phyloP scores from a whole-genome alignment of 2,797 vertebrate species.

The Erethizon dorsatum region DNA sequence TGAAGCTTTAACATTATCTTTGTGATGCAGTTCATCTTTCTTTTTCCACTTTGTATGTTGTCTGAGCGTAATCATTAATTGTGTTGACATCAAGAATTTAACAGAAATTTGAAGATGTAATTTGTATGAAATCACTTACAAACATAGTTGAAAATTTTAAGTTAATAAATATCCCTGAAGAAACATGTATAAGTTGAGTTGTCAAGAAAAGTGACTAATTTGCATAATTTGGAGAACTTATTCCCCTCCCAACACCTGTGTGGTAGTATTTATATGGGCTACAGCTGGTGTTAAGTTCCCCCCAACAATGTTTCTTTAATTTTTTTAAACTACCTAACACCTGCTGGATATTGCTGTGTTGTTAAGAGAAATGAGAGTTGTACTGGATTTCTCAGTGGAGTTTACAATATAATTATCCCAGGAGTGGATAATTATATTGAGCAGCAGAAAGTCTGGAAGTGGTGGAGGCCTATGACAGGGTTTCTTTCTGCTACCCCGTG shows the following conservation, averaged over 20 bases:
- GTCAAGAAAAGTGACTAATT: constrained; percentile 73
- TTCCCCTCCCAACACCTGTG: constrained; percentile 71
- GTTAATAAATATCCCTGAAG: constrained; percentile 58
- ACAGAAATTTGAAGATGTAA: constrained; percentile 39
- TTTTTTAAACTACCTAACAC: constrained; percentile 74
- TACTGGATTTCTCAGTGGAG: constrained; percentile 67
- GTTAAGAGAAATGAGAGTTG: constrained; percentile 69
- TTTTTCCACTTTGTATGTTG: not conserved
- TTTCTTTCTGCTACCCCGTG: not conserved
- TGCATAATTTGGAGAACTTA: constrained; percentile 70
- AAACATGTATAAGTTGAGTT: constrained; percentile 63
- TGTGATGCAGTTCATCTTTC: not conserved
- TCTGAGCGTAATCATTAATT: constrained; percentile 46
- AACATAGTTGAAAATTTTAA: constrained; percentile 41
- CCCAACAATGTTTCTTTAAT: not conserved
- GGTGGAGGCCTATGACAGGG: accelerated
- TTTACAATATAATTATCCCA: constrained; percentile 58
- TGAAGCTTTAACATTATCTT: not conserved
- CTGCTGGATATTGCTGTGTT: constrained; percentile 75
- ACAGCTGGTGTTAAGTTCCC: constrained; percentile 76
- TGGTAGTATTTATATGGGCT: constrained; percentile 72
- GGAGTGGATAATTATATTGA: constrained; percentile 32
- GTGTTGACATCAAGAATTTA: constrained; percentile 31
- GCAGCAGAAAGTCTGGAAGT: not conserved
- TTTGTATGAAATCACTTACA: constrained; percentile 20